Percentiles rank a stretch among this genome's conserved stretches.
These are phyloP conservation scores for Gallinago nigripennis DNA, from an alignment of 2,797 vertebrate genomes.

Conservation along the genomic window DNA sequence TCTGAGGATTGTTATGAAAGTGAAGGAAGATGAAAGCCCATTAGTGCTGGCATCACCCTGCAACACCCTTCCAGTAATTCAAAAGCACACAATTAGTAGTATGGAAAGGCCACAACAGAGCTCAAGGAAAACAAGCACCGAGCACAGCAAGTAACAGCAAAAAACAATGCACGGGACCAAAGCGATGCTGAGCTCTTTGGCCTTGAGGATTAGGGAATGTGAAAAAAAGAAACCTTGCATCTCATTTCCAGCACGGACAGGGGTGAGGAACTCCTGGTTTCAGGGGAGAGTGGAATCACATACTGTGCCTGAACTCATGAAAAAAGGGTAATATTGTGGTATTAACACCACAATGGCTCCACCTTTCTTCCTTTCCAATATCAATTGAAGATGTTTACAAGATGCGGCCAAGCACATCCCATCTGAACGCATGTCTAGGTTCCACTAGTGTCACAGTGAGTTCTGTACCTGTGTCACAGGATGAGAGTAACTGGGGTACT, in stretches of 20 bases:
- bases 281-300: neutral
- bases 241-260: neutral
- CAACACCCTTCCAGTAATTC: constrained; percentile 30
- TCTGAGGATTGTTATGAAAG: neutral
- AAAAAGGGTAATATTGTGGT: neutral
- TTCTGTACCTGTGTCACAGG: neutral
- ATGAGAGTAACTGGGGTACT: neutral
- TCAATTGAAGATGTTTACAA: neutral
- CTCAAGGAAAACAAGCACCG: neutral
- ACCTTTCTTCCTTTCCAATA: neutral
- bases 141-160: neutral
- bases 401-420: neutral
- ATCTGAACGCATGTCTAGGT: rapidly evolving
- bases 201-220: neutral
- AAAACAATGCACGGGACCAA: neutral
- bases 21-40: neutral
- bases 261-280: neutral
- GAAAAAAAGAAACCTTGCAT: neutral
- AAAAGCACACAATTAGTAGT: neutral
- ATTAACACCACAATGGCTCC: neutral
- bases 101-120: neutral
- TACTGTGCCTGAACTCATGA: neutral
- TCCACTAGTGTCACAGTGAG: neutral
- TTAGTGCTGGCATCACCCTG: neutral
- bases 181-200: neutral